A percentile compares a stretch with the other conserved stretches of the same genome.
phyloP scores from a whole-genome alignment of 2,888 invertebrate species.

The Acanthosepion esculentum region DNA sequence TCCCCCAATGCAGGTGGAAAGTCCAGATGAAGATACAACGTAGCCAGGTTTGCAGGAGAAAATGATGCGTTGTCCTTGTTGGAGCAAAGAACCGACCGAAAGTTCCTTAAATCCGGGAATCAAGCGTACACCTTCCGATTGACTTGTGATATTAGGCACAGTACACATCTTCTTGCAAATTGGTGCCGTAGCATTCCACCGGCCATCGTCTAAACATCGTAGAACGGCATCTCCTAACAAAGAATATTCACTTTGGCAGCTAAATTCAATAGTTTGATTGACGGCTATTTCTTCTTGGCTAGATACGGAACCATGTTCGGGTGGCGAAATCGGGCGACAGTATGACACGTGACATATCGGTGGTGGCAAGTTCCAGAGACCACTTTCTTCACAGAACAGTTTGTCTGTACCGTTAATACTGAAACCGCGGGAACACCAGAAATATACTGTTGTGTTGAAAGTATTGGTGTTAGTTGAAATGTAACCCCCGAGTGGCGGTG shows the following conservation, averaged over 20 bases:
- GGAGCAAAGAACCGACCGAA: background rate
- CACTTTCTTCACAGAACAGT: background rate
- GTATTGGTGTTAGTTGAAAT: background rate
- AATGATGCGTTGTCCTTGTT: background rate
- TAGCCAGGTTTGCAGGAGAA: background rate
- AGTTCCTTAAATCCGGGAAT: background rate
- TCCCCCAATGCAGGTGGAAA: background rate
- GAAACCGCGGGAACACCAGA: background rate
- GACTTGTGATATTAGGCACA: background rate
- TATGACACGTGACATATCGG: background rate
- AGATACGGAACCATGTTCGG: background rate
- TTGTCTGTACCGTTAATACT: background rate
- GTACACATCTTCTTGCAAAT: background rate
- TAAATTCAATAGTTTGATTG: background rate
- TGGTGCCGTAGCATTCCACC: background rate
- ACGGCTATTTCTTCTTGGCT: background rate
- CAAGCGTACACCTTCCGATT: background rate
- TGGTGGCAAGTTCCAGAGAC: background rate
- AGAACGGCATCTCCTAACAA: background rate
- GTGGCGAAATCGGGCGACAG: background rate
- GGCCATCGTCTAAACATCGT: background rate
- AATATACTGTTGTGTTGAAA: background rate
- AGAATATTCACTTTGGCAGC: background rate
- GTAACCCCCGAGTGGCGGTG: background rate
- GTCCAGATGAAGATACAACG: background rate